A percentile compares a stretch with the other conserved stretches of the same genome.
These are phyloP conservation scores for Acanthosepion pharaonis DNA, from an alignment of 2,888 invertebrate species.

Conservation along the genomic window DNA sequence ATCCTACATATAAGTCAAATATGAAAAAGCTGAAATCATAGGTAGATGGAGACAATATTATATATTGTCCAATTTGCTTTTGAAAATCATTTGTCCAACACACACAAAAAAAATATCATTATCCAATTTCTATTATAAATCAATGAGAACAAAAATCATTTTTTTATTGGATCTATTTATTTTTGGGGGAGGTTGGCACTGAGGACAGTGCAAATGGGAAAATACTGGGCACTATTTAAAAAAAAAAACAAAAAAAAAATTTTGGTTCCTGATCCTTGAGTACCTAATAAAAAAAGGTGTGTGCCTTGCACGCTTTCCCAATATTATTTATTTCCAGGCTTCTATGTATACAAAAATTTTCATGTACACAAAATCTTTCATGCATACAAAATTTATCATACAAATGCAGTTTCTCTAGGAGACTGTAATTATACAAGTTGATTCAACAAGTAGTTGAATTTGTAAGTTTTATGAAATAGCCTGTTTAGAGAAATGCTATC, in stretches of 20 bases:
- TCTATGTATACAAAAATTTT: neutral
- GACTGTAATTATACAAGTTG: neutral
- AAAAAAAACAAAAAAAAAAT: neutral
- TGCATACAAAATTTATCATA: neutral
- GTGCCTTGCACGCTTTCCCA: neutral
- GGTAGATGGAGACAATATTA: neutral
- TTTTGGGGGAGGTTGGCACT: neutral
- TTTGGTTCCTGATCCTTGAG: neutral
- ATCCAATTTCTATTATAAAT: neutral
- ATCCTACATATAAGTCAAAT: neutral
- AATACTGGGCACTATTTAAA: neutral
- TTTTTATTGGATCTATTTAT: conserved; percentile 21
- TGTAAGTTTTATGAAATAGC: neutral
- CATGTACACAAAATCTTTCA: neutral
- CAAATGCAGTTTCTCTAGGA: neutral
- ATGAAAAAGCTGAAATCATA: neutral
- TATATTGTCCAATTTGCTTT: neutral
- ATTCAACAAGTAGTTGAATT: neutral
- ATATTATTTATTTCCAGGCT: neutral
- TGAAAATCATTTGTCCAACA: neutral
- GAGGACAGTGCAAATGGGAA: neutral
- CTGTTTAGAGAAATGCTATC: neutral
- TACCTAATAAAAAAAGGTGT: neutral
- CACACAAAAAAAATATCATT: neutral
- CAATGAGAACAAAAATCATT: neutral